Conservation (phyloP, 1,140 invertebrate genomes). For the Apis mellifera region Amel_HAv3.1 CM009944.2:7628501-7629000, state of each 20-base stretch:
- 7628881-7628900: slow-evolving; percentile 21
- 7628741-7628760: not conserved
- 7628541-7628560: not conserved
- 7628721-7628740: slow-evolving; percentile 19
- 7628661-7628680: not conserved
- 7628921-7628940: not conserved
- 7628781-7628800: slow-evolving; percentile 24
- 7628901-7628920: slow-evolving; percentile 11
- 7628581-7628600: not conserved
- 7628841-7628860: not conserved
- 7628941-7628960: slow-evolving; percentile 51
- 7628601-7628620: not conserved
- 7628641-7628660: not conserved
- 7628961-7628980: slow-evolving; percentile 65
- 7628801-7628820: slow-evolving; percentile 13
- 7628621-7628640: not conserved
- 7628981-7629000: slow-evolving; percentile 57
- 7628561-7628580: not conserved
- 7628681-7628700: slow-evolving; percentile 12
- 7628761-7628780: slow-evolving; percentile 15
- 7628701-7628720: slow-evolving; percentile 34
- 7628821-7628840: not conserved
- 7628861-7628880: not conserved
- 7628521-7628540: not conserved
- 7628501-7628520: not conserved